Evolutionary conservation across 2,888 invertebrate genomes (phyloP), one percentile per base, ranked within the genome.

Genomic region (Platycheirus albimanus): DNA sequence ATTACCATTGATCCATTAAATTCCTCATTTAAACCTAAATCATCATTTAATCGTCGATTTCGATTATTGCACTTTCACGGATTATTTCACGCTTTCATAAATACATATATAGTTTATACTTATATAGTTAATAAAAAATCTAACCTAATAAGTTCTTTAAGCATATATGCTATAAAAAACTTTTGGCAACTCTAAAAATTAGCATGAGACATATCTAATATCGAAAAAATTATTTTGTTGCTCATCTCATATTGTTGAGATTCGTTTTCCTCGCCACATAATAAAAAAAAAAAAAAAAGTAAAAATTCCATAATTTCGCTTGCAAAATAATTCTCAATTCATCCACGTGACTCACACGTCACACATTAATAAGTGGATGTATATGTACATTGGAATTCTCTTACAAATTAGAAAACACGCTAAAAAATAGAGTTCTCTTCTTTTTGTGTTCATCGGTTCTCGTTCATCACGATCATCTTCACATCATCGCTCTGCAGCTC

Each of bases 11-110:
- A 30, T 30, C 10, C 30, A 38, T 38, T 38, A 13, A 38, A 13
- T 13, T 38, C 38, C 17, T 43, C 17, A 43, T 43, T 43, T 43
- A 43, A 43, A 43, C 38, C 38, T 38, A n/a, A 38, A n/a, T 38
- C 38, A 38, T 43, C 7, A 43, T 43, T 43, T 17, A 43, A 43
- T 43, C 43, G 43, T 43, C 43, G 43, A 43, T 43, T 43, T 43
- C 43, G 43, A 17, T 43, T 43, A 43, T 43, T 17, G 43, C 43
- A 43, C 43, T 43, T 19, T 43, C 43, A 43, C 43, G 17, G 0
- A 43, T 43, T 43, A 43, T 43, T 43, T 43, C 43, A 43, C 43
- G 17, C 43, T 43, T 43, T 43, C 17, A 17, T 43, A 43, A 17
- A 17, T 19, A 43, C 13, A 43, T 17, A 41, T 41, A 15, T 15